Evolutionary conservation across 2,888 invertebrate species (phyloP).

Genomic region (Tiliacea aurago): DNA sequence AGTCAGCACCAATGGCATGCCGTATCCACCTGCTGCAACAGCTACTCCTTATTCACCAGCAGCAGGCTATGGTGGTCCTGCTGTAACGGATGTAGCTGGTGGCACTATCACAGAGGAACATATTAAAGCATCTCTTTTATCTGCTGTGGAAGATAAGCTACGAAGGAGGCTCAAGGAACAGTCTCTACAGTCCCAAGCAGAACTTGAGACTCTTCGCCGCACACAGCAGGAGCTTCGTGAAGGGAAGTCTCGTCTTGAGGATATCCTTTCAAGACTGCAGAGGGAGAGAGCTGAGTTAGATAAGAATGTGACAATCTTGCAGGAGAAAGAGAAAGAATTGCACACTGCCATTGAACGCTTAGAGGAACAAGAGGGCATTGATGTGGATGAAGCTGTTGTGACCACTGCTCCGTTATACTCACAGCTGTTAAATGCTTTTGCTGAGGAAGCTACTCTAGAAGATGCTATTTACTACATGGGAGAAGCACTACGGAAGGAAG

Average conservation of each 20-base stretch:
- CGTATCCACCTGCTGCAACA: constrained; percentile 74
- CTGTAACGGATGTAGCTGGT: constrained; percentile 86
- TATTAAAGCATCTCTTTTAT: constrained; percentile 97
- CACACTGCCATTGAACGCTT: constrained; percentile 94
- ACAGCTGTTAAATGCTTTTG: constrained; percentile 98
- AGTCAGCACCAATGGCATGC: constrained; percentile 72
- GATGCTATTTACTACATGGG: constrained; percentile 99
- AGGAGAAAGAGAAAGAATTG: constrained; percentile 97
- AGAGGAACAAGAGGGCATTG: constrained; percentile 94
- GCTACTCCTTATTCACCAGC: constrained; percentile 79
- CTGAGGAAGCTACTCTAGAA: constrained; percentile 99
- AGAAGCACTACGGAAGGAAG: constrained; percentile 97
- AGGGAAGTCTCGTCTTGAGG: constrained; percentile 95
- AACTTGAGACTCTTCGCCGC: constrained; percentile 96
- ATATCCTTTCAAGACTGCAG: constrained; percentile 94
- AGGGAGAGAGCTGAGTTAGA: constrained; percentile 95
- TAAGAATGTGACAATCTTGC: constrained; percentile 95
- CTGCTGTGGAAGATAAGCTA: constrained; percentile 98
- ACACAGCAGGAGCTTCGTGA: constrained; percentile 96
- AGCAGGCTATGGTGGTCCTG: constrained; percentile 74
- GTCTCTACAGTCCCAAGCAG: constrained; percentile 97
- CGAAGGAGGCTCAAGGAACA: constrained; percentile 96
- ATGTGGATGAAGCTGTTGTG: constrained; percentile 99
- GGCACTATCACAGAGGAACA: constrained; percentile 99
- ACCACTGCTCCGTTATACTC: constrained; percentile 98